These are phyloP conservation scores for Acanthis flammea DNA, from an alignment of 2,797 vertebrate species.

Conservation along the genomic window DNA sequence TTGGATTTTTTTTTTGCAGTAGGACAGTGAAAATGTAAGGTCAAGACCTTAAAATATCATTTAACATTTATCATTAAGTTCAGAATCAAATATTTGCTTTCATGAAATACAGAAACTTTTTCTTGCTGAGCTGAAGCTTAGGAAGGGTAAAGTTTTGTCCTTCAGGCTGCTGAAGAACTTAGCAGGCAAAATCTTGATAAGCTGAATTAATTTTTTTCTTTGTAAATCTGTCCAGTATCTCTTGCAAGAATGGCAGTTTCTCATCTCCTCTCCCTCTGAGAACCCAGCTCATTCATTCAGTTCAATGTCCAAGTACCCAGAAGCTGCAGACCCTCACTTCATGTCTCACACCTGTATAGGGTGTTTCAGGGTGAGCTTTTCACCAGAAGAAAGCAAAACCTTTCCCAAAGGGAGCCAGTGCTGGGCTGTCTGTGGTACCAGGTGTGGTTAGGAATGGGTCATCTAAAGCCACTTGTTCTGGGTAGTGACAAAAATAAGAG, in stretches of 20 bases:
- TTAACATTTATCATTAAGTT: neutral
- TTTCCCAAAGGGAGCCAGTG: neutral
- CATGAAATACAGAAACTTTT: neutral
- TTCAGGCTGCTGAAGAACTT: neutral
- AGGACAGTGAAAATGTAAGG: neutral
- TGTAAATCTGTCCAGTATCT: neutral
- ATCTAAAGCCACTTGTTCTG: neutral
- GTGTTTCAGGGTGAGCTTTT: neutral
- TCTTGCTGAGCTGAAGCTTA: neutral
- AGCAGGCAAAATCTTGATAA: conserved; percentile 14
- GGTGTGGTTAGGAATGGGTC: neutral
- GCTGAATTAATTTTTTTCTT: neutral
- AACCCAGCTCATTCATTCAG: neutral
- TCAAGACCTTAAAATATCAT: conserved; percentile 5
- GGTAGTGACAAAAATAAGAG: neutral
- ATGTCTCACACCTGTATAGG: neutral
- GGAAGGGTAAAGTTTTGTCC: conserved; percentile 13
- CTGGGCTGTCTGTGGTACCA: neutral
- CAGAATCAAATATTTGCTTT: conserved; percentile 46
- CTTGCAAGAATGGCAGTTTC: neutral
- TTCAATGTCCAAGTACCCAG: neutral
- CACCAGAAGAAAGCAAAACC: neutral
- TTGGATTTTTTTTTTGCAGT: neutral
- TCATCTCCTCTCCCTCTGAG: neutral
- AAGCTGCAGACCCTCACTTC: neutral